These are phyloP conservation scores for Aphelinus certus DNA, from an alignment of 1,140 invertebrate genomes.

Conservation along the genomic window DNA sequence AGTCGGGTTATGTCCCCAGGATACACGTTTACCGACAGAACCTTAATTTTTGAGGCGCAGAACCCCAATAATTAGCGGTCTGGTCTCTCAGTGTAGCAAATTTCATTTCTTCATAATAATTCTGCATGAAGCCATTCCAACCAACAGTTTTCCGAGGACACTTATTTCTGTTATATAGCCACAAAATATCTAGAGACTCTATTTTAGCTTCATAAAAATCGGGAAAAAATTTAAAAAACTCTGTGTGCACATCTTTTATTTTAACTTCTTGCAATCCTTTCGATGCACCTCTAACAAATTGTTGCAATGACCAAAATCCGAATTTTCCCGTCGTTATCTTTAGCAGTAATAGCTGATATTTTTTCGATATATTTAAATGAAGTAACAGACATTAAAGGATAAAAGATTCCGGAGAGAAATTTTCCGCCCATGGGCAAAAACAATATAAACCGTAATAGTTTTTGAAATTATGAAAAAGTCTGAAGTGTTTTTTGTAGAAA, in stretches of 20 bases:
- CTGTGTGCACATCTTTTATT: constrained; percentile 9
- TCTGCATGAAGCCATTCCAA: constrained; percentile 52
- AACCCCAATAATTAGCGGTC: too few relatives aligned
- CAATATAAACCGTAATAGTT: too few relatives aligned
- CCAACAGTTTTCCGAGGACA: constrained; percentile 26
- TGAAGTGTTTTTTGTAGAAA: too few relatives aligned
- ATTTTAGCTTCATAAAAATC: background rate
- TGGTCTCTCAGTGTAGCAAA: constrained; percentile 4
- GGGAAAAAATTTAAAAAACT: background rate
- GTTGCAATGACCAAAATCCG: background rate
- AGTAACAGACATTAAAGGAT: constrained; percentile 15
- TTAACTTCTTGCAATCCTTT: constrained; percentile 13
- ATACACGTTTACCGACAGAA: too few relatives aligned
- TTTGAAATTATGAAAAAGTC: too few relatives aligned
- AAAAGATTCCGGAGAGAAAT: constrained; percentile 33
- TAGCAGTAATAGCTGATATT: constrained; percentile 15
- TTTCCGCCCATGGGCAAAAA: constrained; percentile 44
- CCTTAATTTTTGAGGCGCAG: too few relatives aligned
- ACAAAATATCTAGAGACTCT: constrained; percentile 5
- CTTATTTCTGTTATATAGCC: background rate
- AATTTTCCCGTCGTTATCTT: background rate
- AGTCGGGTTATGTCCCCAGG: too few relatives aligned
- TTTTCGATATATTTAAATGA: background rate
- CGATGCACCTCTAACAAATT: background rate
- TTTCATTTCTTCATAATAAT: constrained; percentile 38